phyloP scores from a whole-genome alignment of 2,888 invertebrate species.

The Trachelus stipa region DNA sequence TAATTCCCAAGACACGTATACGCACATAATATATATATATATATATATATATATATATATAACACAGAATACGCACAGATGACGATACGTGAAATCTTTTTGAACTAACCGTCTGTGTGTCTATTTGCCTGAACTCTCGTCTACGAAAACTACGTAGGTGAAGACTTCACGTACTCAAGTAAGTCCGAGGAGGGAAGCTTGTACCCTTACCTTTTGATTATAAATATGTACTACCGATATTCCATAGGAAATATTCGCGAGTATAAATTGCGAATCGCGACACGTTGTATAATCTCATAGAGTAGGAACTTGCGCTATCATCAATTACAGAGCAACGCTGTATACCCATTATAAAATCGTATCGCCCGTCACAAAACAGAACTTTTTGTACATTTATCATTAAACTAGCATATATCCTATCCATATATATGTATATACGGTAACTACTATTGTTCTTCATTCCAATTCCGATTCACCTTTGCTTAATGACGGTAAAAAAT shows the following conservation, averaged over 20 bases:
- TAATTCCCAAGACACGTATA: background rate
- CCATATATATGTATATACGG: background rate
- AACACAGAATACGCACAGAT: background rate
- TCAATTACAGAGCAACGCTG: constrained; percentile 53
- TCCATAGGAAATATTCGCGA: background rate
- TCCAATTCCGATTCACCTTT: background rate
- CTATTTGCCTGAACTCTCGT: constrained; percentile 61
- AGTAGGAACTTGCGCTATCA: constrained; percentile 48
- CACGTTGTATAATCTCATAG: constrained; percentile 21
- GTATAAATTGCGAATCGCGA: background rate
- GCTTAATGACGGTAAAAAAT: background rate
- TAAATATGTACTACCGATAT: background rate
- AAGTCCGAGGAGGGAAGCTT: constrained; percentile 66
- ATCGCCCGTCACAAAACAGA: background rate
- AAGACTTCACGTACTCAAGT: constrained; percentile 75
- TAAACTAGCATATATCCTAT: background rate
- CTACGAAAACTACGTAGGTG: constrained; percentile 66
- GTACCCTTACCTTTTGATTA: background rate
- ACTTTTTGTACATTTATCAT: background rate
- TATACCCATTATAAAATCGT: background rate
- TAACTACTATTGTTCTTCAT: background rate
- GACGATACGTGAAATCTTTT: constrained; percentile 5
- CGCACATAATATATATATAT: background rate
- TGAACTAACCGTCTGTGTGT: constrained; percentile 55
- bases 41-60: background rate